Evolutionary conservation across 2,113 vertebrate genomes (phyloP).

Genomic region (Pygathrix nemaeus): DNA sequence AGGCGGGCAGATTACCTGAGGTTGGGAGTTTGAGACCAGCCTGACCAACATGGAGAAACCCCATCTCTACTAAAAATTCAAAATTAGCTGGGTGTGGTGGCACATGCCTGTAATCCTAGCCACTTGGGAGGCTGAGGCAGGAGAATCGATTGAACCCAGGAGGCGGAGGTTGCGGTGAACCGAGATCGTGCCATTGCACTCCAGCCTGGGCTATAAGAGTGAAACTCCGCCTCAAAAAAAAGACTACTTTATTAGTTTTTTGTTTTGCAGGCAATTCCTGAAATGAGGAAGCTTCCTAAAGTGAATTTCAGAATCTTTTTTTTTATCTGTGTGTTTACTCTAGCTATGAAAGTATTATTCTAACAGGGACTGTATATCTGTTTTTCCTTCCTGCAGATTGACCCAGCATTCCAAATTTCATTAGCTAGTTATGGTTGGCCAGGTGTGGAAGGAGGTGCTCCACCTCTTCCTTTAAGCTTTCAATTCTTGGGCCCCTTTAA

Average conservation of each 20-base stretch:
- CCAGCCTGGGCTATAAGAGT: no score
- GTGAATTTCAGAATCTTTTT: not conserved
- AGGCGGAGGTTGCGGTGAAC: no score
- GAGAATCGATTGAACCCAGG: no score
- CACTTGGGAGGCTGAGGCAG: no score
- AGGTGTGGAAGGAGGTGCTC: not conserved
- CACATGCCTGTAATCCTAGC: no score
- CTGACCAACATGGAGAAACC: no score
- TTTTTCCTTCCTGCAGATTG: not conserved
- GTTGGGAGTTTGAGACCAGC: no score
- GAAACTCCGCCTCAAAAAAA: no score
- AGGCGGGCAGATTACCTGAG: no score
- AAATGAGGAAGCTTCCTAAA: not conserved
- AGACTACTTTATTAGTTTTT: not conserved
- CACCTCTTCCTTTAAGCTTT: not conserved
- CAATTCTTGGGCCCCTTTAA: not conserved
- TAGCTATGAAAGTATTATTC: not conserved
- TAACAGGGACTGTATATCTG: not conserved
- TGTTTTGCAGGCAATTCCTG: slow-evolving; percentile 7
- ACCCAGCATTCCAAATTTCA: not conserved
- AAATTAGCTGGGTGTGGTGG: no score
- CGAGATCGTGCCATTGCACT: no score
- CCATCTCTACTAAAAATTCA: no score
- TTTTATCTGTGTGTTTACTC: not conserved
- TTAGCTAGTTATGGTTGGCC: not conserved